These are phyloP conservation scores for Chelonoidis abingdonii DNA, from an alignment of 2,113 vertebrate species.

Conservation along the genomic window DNA sequence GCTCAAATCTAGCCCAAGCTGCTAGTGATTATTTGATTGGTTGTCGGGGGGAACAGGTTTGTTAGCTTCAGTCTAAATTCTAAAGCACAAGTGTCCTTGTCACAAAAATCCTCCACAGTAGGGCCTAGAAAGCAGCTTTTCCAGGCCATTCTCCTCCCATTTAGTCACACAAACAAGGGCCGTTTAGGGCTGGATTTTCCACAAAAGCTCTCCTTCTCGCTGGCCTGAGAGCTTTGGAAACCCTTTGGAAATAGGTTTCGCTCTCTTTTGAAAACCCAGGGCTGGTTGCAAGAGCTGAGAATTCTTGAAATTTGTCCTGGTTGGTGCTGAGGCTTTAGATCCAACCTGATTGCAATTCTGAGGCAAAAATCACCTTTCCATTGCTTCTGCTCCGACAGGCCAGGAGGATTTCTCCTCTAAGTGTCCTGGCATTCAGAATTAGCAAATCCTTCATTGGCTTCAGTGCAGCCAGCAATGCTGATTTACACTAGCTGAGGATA, in stretches of 20 bases:
- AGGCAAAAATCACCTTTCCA: too few species aligned
- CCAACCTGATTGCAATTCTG: not conserved
- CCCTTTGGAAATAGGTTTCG: not conserved
- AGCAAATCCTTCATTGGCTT: not conserved
- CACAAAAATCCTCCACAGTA: not conserved
- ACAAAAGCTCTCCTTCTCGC: not conserved
- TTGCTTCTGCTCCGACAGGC: too few species aligned
- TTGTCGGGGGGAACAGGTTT: not conserved
- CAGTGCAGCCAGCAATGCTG: not conserved
- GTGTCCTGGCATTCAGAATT: not conserved
- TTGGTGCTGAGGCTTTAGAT: not conserved
- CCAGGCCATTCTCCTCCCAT: not conserved
- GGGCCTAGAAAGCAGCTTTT: not conserved
- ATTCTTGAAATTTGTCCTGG: not conserved
- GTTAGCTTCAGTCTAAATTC: not conserved
- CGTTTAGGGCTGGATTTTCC: not conserved
- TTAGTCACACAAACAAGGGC: not conserved
- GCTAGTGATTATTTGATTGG: not conserved
- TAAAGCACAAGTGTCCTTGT: not conserved
- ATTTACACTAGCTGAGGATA: not conserved
- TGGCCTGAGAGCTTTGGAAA: not conserved
- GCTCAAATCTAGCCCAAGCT: not conserved
- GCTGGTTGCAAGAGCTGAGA: not conserved
- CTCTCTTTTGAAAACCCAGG: not conserved
- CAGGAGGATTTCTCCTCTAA: too few species aligned